A percentile compares a stretch with the other conserved stretches of the same genome.
Conservation (phyloP, 2,888 invertebrate species). For the Lasioglossum calceatum region DNA sequence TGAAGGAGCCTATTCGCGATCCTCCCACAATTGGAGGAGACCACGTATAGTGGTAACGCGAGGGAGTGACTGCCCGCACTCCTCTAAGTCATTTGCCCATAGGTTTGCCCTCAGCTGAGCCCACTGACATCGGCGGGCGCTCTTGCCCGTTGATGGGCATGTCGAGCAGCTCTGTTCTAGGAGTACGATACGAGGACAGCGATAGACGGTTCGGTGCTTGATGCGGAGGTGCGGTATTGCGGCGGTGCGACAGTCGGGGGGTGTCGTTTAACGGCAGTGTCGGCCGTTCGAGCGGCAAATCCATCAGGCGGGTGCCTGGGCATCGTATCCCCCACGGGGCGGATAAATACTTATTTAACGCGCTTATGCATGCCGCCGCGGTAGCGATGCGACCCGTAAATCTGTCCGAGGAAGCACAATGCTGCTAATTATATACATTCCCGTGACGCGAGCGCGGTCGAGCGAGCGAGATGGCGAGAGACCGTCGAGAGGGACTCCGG, state of each 20-base stretch:
- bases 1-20: no score
- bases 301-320: conserved; percentile 78
- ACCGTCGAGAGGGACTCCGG: conserved; percentile 15
- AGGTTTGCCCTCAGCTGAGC: no score
- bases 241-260: conserved; percentile 45
- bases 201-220: background rate
- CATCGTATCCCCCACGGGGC: conserved; percentile 82
- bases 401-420: conserved; percentile 83
- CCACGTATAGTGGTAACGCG: no score
- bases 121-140: no score
- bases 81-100: no score
- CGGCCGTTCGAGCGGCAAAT: conserved; percentile 76
- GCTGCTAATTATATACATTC: conserved; percentile 84
- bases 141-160: no score
- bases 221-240: background rate
- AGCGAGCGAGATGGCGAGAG: conserved; percentile 61
- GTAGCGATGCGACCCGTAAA: conserved; percentile 84
- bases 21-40: no score
- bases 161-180: background rate
- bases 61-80: no score
- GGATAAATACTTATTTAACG: conserved; percentile 85
- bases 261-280: conserved; percentile 71
- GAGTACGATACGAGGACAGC: background rate
- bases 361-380: conserved; percentile 83
- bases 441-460: conserved; percentile 80